Evolutionary conservation across 2,113 vertebrate species (phyloP).

Genomic region (Eptatretus burgeri): DNA sequence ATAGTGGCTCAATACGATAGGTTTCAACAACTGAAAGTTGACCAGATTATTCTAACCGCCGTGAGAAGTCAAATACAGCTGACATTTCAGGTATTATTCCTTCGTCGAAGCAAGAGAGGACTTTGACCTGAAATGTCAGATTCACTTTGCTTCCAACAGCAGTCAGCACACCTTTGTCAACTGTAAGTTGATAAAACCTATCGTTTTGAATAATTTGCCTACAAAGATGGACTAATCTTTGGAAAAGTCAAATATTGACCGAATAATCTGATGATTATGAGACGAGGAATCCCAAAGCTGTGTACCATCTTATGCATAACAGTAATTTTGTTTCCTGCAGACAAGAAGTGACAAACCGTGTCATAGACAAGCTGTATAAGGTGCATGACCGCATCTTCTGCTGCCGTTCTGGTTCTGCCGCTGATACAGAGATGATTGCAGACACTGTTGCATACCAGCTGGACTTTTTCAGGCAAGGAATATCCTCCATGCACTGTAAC

Average conservation of each 20-base stretch:
- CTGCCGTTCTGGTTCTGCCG: slow-evolving; percentile 44
- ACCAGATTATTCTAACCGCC: too few species aligned
- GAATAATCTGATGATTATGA: neutral
- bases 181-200: too few species aligned
- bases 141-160: too few species aligned
- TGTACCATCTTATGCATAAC: neutral
- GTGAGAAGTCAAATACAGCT: too few species aligned
- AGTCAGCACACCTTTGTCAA: too few species aligned
- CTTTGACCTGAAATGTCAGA: too few species aligned
- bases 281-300: neutral
- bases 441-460: slow-evolving; percentile 42
- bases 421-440: slow-evolving; percentile 40
- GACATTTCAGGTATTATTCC: too few species aligned
- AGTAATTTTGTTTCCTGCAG: slow-evolving; percentile 14
- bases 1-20: too few species aligned
- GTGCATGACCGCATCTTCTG: slow-evolving; percentile 44
- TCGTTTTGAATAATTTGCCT: neutral
- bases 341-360: slow-evolving; percentile 29
- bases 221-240: neutral
- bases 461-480: slow-evolving; percentile 34
- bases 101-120: neutral
- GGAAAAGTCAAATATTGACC: neutral
- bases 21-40: too few species aligned
- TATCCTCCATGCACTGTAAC: too few species aligned
- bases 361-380: slow-evolving; percentile 43